phyloP scores from a whole-genome alignment of 2,888 invertebrate species.

The Orthosia gracilis region DNA sequence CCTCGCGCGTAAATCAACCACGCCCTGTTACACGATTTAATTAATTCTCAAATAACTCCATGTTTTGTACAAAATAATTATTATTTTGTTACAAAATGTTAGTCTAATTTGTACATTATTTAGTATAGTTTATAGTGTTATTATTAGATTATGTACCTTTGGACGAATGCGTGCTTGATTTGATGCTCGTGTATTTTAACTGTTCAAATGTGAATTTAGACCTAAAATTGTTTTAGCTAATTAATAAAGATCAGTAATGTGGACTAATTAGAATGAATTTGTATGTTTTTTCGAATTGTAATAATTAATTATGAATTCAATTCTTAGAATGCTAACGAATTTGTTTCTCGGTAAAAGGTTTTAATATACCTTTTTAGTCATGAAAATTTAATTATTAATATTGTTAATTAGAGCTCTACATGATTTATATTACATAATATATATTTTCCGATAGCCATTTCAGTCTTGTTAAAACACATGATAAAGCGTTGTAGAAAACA shows the following conservation, averaged over 20 bases:
- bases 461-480: too few relatives aligned
- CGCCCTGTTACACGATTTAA: slow-evolving; percentile 88
- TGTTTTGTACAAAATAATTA: slow-evolving; percentile 66
- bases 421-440: background rate
- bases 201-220: slow-evolving; percentile 29
- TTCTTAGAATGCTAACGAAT: background rate
- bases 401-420: background rate
- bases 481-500: too few relatives aligned
- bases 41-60: slow-evolving; percentile 86
- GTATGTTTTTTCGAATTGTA: slow-evolving; percentile 11
- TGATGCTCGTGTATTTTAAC: slow-evolving; percentile 18
- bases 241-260: slow-evolving; percentile 22
- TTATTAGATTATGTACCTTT: slow-evolving; percentile 41
- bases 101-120: slow-evolving; percentile 45
- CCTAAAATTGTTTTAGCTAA: slow-evolving; percentile 38
- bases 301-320: slow-evolving; percentile 10
- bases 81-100: slow-evolving; percentile 56
- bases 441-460: background rate
- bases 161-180: background rate
- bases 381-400: background rate
- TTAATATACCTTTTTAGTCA: background rate
- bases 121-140: slow-evolving; percentile 35
- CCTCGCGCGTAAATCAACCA: slow-evolving; percentile 81
- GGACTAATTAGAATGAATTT: slow-evolving; percentile 39
- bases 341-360: background rate